Percentiles rank a stretch among this genome's conserved stretches.
Conservation (phyloP, 1,140 invertebrate species). For the Drosophila arizonae region DNA sequence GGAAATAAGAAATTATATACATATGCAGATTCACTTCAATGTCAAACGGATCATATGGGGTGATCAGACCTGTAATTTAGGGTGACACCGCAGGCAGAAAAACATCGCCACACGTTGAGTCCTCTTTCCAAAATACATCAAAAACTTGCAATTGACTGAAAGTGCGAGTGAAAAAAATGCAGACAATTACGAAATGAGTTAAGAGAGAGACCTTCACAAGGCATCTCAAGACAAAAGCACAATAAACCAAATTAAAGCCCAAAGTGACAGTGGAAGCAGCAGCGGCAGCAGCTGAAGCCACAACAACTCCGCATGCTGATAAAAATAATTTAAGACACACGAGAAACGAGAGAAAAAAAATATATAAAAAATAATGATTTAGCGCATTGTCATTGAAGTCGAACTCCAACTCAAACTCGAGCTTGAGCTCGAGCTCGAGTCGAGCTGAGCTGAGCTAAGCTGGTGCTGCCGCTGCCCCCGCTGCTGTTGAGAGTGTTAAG, state of each 20-base stretch:
- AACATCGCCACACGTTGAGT: constrained; percentile 13
- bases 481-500: constrained; percentile 59
- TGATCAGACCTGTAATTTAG: constrained; percentile 24
- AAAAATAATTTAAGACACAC: constrained; percentile 62
- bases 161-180: constrained; percentile 28
- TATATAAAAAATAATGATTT: constrained; percentile 61
- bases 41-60: constrained; percentile 10
- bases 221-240: constrained; percentile 54
- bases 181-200: constrained; percentile 61
- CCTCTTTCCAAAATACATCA: constrained; percentile 28
- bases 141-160: constrained; percentile 42
- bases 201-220: constrained; percentile 64
- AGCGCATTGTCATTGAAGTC: constrained; percentile 71
- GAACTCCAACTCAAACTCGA: constrained; percentile 9
- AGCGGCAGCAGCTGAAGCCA: constrained; percentile 30
- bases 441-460: constrained; percentile 1
- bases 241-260: constrained; percentile 72
- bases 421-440: constrained; percentile 10
- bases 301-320: constrained; percentile 51
- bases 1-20: too few species aligned
- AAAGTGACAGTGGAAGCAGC: constrained; percentile 51
- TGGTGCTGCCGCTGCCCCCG: constrained; percentile 3
- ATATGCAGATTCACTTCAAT: constrained; percentile 6
- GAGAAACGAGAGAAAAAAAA: constrained; percentile 5
- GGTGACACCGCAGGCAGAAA: constrained; percentile 27